Conservation (phyloP, 2,888 invertebrate genomes). For the Erebia ligea region DNA sequence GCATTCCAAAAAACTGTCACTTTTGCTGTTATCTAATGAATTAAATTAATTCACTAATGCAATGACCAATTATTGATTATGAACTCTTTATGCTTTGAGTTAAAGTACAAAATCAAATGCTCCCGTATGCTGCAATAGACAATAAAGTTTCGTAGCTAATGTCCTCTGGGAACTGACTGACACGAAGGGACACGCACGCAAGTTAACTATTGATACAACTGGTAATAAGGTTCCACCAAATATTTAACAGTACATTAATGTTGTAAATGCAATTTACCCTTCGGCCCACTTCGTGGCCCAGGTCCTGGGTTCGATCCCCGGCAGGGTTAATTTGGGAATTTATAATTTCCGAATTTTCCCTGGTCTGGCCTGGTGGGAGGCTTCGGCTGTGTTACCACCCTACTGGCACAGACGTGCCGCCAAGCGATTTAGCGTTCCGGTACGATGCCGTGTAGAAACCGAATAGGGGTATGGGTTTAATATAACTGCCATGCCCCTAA, state of each 20-base stretch:
- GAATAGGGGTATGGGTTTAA: no score
- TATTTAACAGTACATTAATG: neutral
- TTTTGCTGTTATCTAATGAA: slow-evolving; percentile 5
- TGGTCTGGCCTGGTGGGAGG: no score
- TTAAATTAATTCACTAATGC: slow-evolving; percentile 4
- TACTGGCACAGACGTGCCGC: no score
- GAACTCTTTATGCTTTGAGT: neutral
- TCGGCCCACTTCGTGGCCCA: no score
- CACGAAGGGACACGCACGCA: slow-evolving; percentile 15
- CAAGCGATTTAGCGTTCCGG: no score
- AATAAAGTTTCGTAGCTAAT: slow-evolving; percentile 4
- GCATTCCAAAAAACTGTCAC: slow-evolving; percentile 6
- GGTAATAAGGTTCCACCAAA: neutral
- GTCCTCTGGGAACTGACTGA: slow-evolving; percentile 9
- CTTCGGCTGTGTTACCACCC: no score
- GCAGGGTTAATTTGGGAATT: no score
- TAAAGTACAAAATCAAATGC: neutral
- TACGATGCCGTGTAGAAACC: no score
- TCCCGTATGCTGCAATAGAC: neutral
- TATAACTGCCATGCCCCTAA: no score
- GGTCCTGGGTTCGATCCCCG: neutral
- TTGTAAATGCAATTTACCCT: neutral
- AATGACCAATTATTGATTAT: neutral
- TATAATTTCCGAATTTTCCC: no score
- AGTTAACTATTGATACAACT: neutral